These are phyloP conservation scores for Gymnobelideus leadbeateri DNA, from an alignment of 2,113 vertebrate genomes.

Conservation along the genomic window DNA sequence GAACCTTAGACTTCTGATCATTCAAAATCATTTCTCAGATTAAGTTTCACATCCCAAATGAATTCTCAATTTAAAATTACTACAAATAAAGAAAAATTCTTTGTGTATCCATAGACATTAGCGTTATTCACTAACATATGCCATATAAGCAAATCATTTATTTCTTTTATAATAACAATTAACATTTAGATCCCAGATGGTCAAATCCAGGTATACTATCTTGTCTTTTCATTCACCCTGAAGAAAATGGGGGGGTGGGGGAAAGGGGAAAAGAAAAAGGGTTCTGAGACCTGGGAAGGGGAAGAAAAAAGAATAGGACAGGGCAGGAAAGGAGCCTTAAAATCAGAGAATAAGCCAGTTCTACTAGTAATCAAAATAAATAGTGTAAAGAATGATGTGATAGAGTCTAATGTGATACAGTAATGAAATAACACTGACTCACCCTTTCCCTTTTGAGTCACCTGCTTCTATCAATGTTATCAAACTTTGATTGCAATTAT, in stretches of 20 bases:
- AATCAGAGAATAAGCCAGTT: background rate
- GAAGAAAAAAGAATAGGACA: background rate
- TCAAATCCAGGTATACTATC: background rate
- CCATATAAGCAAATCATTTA: background rate
- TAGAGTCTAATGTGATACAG: background rate
- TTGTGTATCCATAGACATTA: background rate
- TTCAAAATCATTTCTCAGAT: background rate
- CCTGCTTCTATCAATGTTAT: too few species aligned
- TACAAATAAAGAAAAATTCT: background rate
- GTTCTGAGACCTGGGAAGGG: background rate
- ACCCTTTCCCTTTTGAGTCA: background rate
- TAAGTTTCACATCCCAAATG: background rate
- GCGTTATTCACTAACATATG: background rate
- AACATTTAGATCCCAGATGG: background rate
- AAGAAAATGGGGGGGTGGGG: too few species aligned
- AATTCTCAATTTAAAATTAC: background rate
- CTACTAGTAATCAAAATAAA: background rate
- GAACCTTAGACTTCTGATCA: background rate
- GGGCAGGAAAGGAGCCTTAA: background rate
- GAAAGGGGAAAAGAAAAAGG: background rate
- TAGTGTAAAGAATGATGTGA: background rate
- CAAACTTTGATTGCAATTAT: too few species aligned
- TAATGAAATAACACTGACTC: background rate
- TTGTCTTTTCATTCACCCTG: background rate
- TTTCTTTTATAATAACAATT: background rate